Percentiles rank a stretch among this genome's conserved stretches.
Conservation (phyloP, 1,140 invertebrate genomes). For the Papilio aristodemus region DNA sequence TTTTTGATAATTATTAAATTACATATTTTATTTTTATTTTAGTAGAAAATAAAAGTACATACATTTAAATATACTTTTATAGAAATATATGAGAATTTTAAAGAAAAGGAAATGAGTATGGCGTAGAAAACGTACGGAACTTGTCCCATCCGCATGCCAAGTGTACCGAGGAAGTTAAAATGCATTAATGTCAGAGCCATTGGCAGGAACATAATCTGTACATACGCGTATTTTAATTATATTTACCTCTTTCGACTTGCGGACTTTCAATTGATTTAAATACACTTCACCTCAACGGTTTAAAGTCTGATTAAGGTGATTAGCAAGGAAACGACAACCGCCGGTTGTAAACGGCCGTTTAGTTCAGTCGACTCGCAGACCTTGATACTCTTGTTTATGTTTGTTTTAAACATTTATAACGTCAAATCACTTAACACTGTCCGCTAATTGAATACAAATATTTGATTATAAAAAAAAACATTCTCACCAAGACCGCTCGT, state of each 20-base stretch:
- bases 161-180: conserved; percentile 25
- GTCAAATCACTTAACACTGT: background rate
- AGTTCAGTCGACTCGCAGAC: conserved; percentile 15
- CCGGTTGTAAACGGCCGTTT: conserved; percentile 5
- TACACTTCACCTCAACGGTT: conserved; percentile 15
- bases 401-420: conserved; percentile 27
- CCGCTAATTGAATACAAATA: conserved; percentile 22
- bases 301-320: conserved; percentile 27
- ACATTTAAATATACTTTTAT: too few species aligned
- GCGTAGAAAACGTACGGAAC: background rate
- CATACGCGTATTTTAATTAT: conserved; percentile 5
- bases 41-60: too few species aligned
- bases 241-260: background rate
- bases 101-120: background rate
- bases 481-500: conserved; percentile 11
- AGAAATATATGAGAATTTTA: background rate
- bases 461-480: background rate
- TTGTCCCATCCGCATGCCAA: conserved; percentile 25
- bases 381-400: conserved; percentile 25
- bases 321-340: conserved; percentile 15
- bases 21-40: too few species aligned
- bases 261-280: conserved; percentile 17
- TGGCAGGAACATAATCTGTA: conserved; percentile 10
- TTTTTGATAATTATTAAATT: too few species aligned
- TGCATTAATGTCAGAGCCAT: conserved; percentile 22